Conservation (phyloP, 2,888 invertebrate genomes). For the Nomada flava region DNA sequence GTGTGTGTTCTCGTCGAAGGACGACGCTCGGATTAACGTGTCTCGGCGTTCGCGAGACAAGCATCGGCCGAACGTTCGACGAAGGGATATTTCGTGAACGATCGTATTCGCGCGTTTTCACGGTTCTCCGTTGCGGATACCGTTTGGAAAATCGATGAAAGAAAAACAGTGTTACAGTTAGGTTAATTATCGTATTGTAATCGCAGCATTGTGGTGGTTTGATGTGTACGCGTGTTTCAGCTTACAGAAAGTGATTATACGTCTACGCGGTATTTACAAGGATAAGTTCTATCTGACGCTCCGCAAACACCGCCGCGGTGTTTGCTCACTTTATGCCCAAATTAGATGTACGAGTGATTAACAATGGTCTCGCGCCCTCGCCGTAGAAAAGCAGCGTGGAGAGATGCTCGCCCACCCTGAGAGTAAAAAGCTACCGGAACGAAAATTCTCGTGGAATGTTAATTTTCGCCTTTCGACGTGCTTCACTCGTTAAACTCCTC, state of each 20-base stretch:
- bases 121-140: background rate
- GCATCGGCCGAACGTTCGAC: background rate
- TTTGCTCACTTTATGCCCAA: constrained; percentile 76
- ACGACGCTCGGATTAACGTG: no score
- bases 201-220: constrained; percentile 47
- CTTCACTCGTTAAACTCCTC: constrained; percentile 17
- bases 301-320: constrained; percentile 50
- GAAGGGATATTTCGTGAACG: background rate
- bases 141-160: constrained; percentile 49
- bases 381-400: constrained; percentile 61
- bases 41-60: background rate
- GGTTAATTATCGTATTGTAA: constrained; percentile 46
- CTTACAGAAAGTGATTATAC: constrained; percentile 74
- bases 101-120: constrained; percentile 4
- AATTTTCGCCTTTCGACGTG: constrained; percentile 1
- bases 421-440: constrained; percentile 23
- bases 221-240: constrained; percentile 53
- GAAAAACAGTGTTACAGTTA: constrained; percentile 31
- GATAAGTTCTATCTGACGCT: constrained; percentile 71
- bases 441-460: constrained; percentile 42
- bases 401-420: constrained; percentile 2
- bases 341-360: constrained; percentile 75
- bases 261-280: constrained; percentile 76
- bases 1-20: no score
- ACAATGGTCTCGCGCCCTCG: constrained; percentile 70